Percentiles rank a stretch among this genome's conserved stretches.
phyloP scores from a whole-genome alignment of 2,888 invertebrate species.

The Spisula subtruncata region DNA sequence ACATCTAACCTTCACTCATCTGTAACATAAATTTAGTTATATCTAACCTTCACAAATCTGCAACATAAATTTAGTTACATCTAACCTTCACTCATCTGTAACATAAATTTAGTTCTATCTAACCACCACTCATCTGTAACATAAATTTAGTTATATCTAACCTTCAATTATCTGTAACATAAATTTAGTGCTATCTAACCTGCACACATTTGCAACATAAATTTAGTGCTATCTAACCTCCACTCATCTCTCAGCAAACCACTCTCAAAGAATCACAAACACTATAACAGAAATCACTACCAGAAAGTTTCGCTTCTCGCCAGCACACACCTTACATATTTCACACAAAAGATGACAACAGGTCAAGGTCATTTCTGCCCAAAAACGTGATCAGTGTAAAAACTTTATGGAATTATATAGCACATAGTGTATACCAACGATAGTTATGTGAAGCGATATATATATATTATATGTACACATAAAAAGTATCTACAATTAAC shows the following conservation, averaged over 20 bases:
- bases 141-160: too few species aligned
- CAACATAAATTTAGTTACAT: too few species aligned
- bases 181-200: background rate
- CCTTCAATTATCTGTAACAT: background rate
- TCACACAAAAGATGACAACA: slow-evolving; percentile 53
- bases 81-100: background rate
- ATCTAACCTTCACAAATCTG: too few species aligned
- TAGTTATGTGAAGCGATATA: slow-evolving; percentile 37
- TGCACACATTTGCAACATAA: background rate
- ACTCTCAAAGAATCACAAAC: slow-evolving; percentile 22
- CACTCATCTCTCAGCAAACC: background rate
- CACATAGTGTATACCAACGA: slow-evolving; percentile 61
- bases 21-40: too few species aligned
- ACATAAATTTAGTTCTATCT: too few species aligned
- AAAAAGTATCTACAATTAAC: slow-evolving; percentile 37
- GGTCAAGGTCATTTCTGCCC: slow-evolving; percentile 61
- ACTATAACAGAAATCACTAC: slow-evolving; percentile 40
- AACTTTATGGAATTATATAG: slow-evolving; percentile 70
- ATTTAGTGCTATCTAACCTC: background rate
- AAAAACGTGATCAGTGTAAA: slow-evolving; percentile 60
- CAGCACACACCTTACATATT: slow-evolving; percentile 43
- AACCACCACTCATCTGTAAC: too few species aligned
- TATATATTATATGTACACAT: slow-evolving; percentile 42
- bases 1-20: too few species aligned
- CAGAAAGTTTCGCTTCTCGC: slow-evolving; percentile 9